Evolutionary conservation across 2,797 vertebrate species (phyloP), one percentile per base, ranked within the genome.

Genomic region (Babyrousa celebensis): DNA sequence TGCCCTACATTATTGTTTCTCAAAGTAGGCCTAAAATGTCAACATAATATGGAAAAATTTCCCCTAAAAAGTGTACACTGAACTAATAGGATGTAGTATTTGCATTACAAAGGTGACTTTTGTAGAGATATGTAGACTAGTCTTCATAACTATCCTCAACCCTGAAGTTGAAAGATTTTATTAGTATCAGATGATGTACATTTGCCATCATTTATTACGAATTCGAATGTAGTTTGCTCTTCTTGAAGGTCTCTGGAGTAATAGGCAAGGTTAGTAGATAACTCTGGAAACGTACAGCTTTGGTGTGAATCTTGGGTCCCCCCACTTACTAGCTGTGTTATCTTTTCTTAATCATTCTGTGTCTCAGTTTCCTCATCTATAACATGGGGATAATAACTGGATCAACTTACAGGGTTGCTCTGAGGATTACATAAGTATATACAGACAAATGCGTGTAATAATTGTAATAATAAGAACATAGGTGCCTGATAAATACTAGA

Each of bases 331-430:
- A 27, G 20, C 56, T n/a, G 10, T 15, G 56, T 79, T 25, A 23
- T 63, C 54, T 78, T 58, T 65, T 29, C 12, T 54, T 84, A 54
- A 65, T 88, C 43, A 89, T n/a, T 67, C 23, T 48, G 5, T 85
- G 20, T 71, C 48, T 79, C n/a, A 9, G 5, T 96, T 96, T 94
- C 40, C 43, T 95, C 54, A 84, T 83, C 77, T 84, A 14, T 86
- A 63, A 91, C 87, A 75, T 91, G 43, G 86, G 52, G 21, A 36
- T 18, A 71, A 77, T 80, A 78, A 63, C 15, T 71, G n/a, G 17
- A 48, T 25, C 43, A 82, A 77, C 60, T 75, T 27, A 43, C 48
- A 43, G 10, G 9, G 4, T 77, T 87, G 20, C 63, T 84, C 63
- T n/a, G 67, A 84, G 54, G n/a, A 74, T 75, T 90, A 48, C 5